phyloP scores from a whole-genome alignment of 1,140 invertebrate species.

The Cyclargus thomasi region DNA sequence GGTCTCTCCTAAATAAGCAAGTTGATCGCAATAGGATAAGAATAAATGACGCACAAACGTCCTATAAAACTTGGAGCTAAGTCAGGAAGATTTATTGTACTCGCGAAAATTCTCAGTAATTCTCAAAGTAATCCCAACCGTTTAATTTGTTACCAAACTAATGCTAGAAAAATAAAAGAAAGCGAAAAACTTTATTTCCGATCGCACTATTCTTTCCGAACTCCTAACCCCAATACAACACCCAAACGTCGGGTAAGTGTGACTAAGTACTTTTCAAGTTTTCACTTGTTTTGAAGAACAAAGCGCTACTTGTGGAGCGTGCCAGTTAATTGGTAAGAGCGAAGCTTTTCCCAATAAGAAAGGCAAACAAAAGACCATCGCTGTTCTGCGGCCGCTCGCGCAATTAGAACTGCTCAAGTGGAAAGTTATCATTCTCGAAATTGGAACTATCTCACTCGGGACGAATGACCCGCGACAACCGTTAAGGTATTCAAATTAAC shows the following conservation, averaged over 20 bases:
- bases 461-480: constrained; percentile 40
- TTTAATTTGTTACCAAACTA: background rate
- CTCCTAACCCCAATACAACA: background rate
- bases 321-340: constrained; percentile 70
- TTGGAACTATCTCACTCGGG: constrained; percentile 27
- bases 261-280: constrained; percentile 43
- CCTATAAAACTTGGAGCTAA: too few species aligned
- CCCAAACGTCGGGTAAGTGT: constrained; percentile 36
- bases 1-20: too few species aligned
- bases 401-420: constrained; percentile 17
- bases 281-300: constrained; percentile 66
- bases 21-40: too few species aligned
- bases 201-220: background rate
- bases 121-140: background rate
- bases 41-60: too few species aligned
- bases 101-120: background rate
- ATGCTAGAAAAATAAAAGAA: background rate
- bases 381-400: constrained; percentile 39
- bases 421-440: constrained; percentile 6
- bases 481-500: constrained; percentile 67
- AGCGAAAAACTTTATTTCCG: background rate
- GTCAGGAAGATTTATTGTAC: background rate
- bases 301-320: constrained; percentile 50
- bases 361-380: constrained; percentile 53
- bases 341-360: constrained; percentile 59